Evolutionary conservation across 2,888 invertebrate species (phyloP).

Genomic region (Melieria picta): DNA sequence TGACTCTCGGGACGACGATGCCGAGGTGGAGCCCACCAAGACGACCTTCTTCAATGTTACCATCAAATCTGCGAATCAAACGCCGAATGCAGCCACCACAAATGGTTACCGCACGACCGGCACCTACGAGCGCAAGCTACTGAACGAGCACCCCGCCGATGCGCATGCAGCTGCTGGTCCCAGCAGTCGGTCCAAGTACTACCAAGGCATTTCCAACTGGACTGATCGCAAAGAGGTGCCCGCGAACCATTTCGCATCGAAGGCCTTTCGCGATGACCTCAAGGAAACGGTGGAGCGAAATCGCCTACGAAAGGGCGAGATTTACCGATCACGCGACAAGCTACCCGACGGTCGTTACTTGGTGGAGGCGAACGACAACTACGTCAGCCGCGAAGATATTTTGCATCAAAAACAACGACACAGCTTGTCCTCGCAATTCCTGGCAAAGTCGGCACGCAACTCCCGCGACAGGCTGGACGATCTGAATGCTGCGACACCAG

Average conservation of each 20-base stretch:
- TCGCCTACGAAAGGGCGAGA: conserved; percentile 54
- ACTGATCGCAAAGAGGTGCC: conserved; percentile 71
- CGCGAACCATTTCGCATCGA: conserved; percentile 62
- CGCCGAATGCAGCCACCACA: conserved; percentile 45
- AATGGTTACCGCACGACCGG: conserved; percentile 54
- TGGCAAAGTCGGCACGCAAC: conserved; percentile 59
- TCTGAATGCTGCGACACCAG: conserved; percentile 46
- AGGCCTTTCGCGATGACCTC: conserved; percentile 65
- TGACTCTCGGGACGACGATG: conserved; percentile 65
- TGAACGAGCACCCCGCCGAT: conserved; percentile 52
- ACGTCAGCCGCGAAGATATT: conserved; percentile 64
- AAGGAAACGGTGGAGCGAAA: conserved; percentile 64
- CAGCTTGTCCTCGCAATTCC: conserved; percentile 58
- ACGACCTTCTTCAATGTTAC: conserved; percentile 82
- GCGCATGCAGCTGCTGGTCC: conserved; percentile 35
- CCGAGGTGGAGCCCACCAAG: conserved; percentile 72
- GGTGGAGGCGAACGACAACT: conserved; percentile 49
- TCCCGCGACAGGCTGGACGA: conserved; percentile 62
- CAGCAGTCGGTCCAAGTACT: conserved; percentile 69
- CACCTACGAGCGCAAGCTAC: conserved; percentile 45
- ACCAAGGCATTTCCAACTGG: conserved; percentile 84
- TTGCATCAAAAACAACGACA: conserved; percentile 63
- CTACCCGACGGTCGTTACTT: conserved; percentile 33
- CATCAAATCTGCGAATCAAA: conserved; percentile 71
- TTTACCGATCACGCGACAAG: conserved; percentile 45